Percentiles rank a stretch among this genome's conserved stretches.
Evolutionary conservation across 2,888 invertebrate species (phyloP).

Genomic region (Empis livida): DNA sequence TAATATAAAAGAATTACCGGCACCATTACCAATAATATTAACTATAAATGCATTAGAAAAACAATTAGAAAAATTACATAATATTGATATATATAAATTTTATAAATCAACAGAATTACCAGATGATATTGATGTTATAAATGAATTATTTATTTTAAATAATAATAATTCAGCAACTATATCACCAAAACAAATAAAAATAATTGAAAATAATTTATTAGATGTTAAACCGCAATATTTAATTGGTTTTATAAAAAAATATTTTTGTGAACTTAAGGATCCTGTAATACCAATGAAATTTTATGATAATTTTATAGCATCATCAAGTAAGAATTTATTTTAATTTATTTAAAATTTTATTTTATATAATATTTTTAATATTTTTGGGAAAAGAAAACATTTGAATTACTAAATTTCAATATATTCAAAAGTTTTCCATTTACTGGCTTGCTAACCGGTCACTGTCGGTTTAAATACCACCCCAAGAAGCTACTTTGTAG

Average conservation of each 20-base stretch:
- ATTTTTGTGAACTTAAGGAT: slow-evolving; percentile 58
- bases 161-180: no score
- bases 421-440: no score
- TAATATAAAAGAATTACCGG: slow-evolving; percentile 40
- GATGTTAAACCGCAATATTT: slow-evolving; percentile 13
- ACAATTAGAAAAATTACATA: slow-evolving; percentile 18
- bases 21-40: slow-evolving; percentile 46
- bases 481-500: no score
- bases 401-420: no score
- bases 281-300: slow-evolving; percentile 61
- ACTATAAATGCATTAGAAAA: slow-evolving; percentile 48
- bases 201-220: neutral
- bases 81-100: slow-evolving; percentile 50
- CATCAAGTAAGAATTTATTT: no score
- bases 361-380: no score
- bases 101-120: slow-evolving; percentile 41
- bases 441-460: no score
- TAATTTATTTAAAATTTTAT: no score
- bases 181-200: neutral
- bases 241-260: slow-evolving; percentile 50
- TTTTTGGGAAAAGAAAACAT: no score
- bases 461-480: no score
- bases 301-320: slow-evolving; percentile 56
- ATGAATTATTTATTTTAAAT: slow-evolving; percentile 29
- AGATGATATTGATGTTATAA: slow-evolving; percentile 42